Evolutionary conservation across 2,888 invertebrate genomes (phyloP).

Genomic region (Biston betularia): DNA sequence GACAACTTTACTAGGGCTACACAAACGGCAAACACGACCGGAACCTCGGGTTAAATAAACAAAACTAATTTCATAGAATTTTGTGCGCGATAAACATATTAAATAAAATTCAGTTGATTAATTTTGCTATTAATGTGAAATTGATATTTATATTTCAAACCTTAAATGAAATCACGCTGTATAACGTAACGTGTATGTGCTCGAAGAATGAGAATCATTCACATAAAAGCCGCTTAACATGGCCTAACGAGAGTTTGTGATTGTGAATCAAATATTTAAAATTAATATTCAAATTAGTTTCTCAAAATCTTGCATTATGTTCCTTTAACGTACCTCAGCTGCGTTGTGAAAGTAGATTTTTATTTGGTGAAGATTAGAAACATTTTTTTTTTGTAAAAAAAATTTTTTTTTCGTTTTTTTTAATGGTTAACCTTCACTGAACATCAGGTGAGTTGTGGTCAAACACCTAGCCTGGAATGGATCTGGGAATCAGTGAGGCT

Average conservation of each 20-base stretch:
- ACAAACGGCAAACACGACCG: too few relatives aligned
- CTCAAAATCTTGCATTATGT: conserved; percentile 27
- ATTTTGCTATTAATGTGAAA: background rate
- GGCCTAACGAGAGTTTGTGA: conserved; percentile 73
- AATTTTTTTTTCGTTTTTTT: background rate
- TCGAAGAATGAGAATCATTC: conserved; percentile 59
- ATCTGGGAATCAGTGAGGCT: too few relatives aligned
- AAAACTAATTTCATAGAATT: too few relatives aligned
- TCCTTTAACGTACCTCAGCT: conserved; percentile 14
- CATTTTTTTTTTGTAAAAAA: background rate
- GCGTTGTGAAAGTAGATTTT: conserved; percentile 20
- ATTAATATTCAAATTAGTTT: conserved; percentile 69
- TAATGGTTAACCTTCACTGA: too few relatives aligned
- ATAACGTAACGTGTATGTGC: conserved; percentile 38
- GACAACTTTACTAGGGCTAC: too few relatives aligned
- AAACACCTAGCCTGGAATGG: too few relatives aligned
- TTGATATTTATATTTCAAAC: background rate
- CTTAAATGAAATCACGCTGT: conserved; percentile 25
- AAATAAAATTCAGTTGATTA: too few relatives aligned
- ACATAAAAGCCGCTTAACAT: conserved; percentile 73
- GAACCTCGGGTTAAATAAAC: too few relatives aligned
- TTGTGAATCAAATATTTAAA: conserved; percentile 70
- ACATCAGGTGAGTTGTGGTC: too few relatives aligned
- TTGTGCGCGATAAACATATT: too few relatives aligned
- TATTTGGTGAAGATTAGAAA: conserved; percentile 9